These are phyloP conservation scores for Iphiclides podalirius DNA, from an alignment of 2,888 invertebrate species.

Conservation along the genomic window DNA sequence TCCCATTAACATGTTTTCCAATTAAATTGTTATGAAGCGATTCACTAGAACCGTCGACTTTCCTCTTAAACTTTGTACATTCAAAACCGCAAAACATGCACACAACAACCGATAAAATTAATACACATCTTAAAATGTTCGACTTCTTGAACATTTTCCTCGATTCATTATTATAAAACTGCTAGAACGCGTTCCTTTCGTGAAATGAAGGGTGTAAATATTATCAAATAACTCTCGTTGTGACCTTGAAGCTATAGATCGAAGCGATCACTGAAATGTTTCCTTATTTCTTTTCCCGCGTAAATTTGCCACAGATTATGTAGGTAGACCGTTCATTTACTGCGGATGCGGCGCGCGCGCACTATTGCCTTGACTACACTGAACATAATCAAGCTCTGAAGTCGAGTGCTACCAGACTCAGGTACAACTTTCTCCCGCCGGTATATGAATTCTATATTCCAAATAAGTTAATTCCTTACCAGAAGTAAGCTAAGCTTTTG, in stretches of 20 bases:
- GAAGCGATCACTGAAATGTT: neutral
- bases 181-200: neutral
- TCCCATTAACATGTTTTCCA: constrained; percentile 30
- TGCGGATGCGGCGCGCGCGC: constrained; percentile 54
- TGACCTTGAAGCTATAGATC: too few species aligned
- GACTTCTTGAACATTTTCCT: constrained; percentile 34
- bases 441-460: constrained; percentile 1
- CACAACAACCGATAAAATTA: constrained; percentile 33
- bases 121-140: constrained; percentile 27
- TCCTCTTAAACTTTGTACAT: constrained; percentile 38
- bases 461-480: neutral
- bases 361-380: constrained; percentile 40
- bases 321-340: constrained; percentile 39
- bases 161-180: constrained; percentile 36
- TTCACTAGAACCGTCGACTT: constrained; percentile 34
- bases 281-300: constrained; percentile 48
- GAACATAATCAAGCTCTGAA: constrained; percentile 30
- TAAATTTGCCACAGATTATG: constrained; percentile 30
- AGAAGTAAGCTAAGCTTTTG: neutral
- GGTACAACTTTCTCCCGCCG: constrained; percentile 24
- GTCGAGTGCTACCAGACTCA: constrained; percentile 20
- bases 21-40: constrained; percentile 27
- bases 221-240: too few species aligned
- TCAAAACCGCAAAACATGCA: constrained; percentile 32
- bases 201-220: too few species aligned